These are phyloP conservation scores for Prorops nasuta DNA, from an alignment of 1,140 invertebrate genomes.

Conservation along the genomic window DNA sequence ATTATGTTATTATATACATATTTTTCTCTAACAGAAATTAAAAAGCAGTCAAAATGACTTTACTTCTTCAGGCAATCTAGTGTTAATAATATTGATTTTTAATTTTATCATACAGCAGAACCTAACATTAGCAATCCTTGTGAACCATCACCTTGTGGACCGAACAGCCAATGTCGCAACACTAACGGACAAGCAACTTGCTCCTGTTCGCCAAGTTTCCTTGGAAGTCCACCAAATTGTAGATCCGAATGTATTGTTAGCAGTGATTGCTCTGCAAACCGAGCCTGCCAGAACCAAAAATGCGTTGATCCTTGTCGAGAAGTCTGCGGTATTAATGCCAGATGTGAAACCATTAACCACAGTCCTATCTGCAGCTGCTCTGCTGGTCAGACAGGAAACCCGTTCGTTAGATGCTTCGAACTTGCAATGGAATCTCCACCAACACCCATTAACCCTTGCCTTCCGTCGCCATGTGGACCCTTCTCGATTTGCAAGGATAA, in stretches of 20 bases:
- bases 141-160: conserved; percentile 68
- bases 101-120: conserved; percentile 27
- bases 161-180: conserved; percentile 66
- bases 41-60: no score
- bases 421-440: conserved; percentile 19
- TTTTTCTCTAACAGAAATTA: no score
- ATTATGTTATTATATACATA: not conserved
- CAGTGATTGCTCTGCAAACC: conserved; percentile 56
- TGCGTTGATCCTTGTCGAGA: conserved; percentile 60
- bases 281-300: conserved; percentile 53
- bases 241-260: conserved; percentile 65
- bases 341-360: conserved; percentile 57
- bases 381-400: conserved; percentile 55
- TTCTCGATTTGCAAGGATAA: conserved; percentile 60
- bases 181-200: conserved; percentile 62
- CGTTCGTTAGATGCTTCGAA: conserved; percentile 57
- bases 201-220: conserved; percentile 63
- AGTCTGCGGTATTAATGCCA: conserved; percentile 58
- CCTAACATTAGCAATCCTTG: conserved; percentile 59
- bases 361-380: conserved; percentile 57
- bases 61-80: no score
- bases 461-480: conserved; percentile 61
- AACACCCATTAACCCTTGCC: conserved; percentile 44
- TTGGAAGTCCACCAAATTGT: conserved; percentile 67
- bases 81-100: conserved; percentile 17